These are phyloP conservation scores for Drosophila leonis DNA, from an alignment of 2,888 invertebrate species.

Conservation along the genomic window DNA sequence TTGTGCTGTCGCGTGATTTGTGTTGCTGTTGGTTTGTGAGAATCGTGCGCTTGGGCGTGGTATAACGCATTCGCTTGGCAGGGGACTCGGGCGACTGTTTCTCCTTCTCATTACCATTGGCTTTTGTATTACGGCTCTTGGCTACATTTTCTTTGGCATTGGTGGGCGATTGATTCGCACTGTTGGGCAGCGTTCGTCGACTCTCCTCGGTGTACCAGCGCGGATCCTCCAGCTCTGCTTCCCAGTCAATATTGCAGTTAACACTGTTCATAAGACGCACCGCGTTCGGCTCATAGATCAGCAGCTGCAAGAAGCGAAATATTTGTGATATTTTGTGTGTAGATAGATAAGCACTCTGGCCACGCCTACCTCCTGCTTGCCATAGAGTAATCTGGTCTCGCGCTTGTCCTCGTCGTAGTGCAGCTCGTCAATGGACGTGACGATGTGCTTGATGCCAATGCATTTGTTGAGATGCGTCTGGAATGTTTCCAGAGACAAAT, in stretches of 20 bases:
- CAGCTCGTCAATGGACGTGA: slow-evolving; percentile 42
- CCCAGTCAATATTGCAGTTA: slow-evolving; percentile 65
- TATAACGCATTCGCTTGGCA: slow-evolving; percentile 30
- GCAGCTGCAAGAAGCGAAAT: slow-evolving; percentile 45
- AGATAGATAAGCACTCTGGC: not conserved
- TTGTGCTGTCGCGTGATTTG: slow-evolving; percentile 5
- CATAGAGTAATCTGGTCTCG: slow-evolving; percentile 53
- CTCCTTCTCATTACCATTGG: not conserved
- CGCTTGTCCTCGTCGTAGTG: slow-evolving; percentile 57
- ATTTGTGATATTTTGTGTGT: no score
- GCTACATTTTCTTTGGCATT: slow-evolving; percentile 75
- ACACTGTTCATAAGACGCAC: slow-evolving; percentile 44
- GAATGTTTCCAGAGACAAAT: slow-evolving; percentile 60
- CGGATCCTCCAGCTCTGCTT: slow-evolving; percentile 79
- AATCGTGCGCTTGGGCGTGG: slow-evolving; percentile 42
- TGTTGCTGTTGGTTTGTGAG: slow-evolving; percentile 42
- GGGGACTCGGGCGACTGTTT: not conserved
- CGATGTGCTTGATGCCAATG: slow-evolving; percentile 57
- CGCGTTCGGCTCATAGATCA: slow-evolving; percentile 73
- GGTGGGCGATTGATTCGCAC: slow-evolving; percentile 44
- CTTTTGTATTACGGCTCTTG: slow-evolving; percentile 3
- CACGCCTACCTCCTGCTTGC: slow-evolving; percentile 66
- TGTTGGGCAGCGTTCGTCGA: not conserved
- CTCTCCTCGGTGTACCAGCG: slow-evolving; percentile 75
- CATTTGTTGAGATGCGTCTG: slow-evolving; percentile 69